Percentiles rank a stretch among this genome's conserved stretches.
phyloP scores from a whole-genome alignment of 2,888 invertebrate genomes.

The Tenodera sinensis region DNA sequence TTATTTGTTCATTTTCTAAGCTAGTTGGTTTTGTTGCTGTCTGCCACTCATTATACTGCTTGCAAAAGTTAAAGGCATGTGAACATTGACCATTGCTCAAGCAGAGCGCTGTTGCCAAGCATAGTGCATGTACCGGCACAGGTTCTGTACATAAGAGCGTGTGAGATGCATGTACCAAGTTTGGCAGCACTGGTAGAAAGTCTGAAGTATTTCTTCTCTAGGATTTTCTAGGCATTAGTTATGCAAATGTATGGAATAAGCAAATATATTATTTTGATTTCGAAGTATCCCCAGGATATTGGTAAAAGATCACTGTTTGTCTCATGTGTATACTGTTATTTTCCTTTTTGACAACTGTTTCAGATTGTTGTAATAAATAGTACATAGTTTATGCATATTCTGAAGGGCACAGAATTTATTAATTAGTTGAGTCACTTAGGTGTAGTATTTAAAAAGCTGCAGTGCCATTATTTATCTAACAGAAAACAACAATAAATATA shows the following conservation, averaged over 20 bases:
- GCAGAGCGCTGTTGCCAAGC: too few species aligned
- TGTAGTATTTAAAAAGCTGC: background rate
- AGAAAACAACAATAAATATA: too few species aligned
- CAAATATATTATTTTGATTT: background rate
- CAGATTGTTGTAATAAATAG: background rate
- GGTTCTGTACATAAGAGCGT: too few species aligned
- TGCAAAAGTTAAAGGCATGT: too few species aligned
- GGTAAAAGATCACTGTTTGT: background rate
- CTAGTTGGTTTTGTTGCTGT: too few species aligned
- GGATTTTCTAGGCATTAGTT: background rate
- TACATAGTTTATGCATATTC: background rate
- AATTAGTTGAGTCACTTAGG: background rate
- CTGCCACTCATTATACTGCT: too few species aligned
- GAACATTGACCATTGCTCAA: too few species aligned
- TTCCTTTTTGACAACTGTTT: background rate
- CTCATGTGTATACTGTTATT: background rate
- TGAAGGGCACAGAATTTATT: background rate
- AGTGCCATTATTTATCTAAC: too few species aligned
- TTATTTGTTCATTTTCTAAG: too few species aligned
- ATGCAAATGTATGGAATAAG: background rate
- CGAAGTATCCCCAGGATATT: background rate
- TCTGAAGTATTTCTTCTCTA: background rate
- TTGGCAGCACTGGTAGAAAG: too few species aligned
- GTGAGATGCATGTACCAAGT: too few species aligned
- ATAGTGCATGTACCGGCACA: too few species aligned